A percentile compares a stretch with the other conserved stretches of the same genome.
phyloP scores from a whole-genome alignment of 2,797 vertebrate genomes.

The Urophycis tenuis region DNA sequence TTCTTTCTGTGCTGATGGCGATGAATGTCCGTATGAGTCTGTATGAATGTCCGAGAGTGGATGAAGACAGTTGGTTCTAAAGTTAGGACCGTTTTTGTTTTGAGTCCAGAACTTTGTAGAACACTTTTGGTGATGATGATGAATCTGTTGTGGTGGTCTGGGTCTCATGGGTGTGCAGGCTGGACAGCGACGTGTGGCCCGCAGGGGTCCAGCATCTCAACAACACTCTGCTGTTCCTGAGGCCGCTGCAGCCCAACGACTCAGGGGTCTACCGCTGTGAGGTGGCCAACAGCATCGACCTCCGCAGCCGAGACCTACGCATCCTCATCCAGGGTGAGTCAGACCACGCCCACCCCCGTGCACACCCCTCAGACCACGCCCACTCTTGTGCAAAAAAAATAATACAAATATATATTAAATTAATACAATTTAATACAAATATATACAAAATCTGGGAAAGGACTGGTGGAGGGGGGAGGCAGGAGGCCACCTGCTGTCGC shows the following conservation, averaged over 20 bases:
- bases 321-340: constrained; percentile 90
- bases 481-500: not conserved
- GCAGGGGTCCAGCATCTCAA: constrained; percentile 82
- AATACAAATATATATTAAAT: too few relatives aligned
- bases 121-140: not conserved
- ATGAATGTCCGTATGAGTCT: too few relatives aligned
- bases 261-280: constrained; percentile 92
- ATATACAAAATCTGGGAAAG: too few relatives aligned
- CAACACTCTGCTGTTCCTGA: constrained; percentile 86
- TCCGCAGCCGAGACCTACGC: constrained; percentile 84
- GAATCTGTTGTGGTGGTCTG: constrained; percentile 10
- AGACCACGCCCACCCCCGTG: constrained; percentile 34
- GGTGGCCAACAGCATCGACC: constrained; percentile 88
- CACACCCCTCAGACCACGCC: constrained; percentile 34
- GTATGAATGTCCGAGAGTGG: not conserved
- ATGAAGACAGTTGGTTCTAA: not conserved
- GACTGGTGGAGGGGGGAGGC: too few relatives aligned
- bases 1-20: too few relatives aligned
- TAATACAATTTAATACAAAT: too few relatives aligned
- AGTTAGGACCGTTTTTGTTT: not conserved
- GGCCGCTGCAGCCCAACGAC: constrained; percentile 87
- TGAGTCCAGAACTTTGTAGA: not conserved
- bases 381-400: constrained; percentile 63
- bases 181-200: constrained; percentile 85
- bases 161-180: constrained; percentile 59